phyloP scores from a whole-genome alignment of 2,797 vertebrate genomes.

The Bradypodion ventrale region DNA sequence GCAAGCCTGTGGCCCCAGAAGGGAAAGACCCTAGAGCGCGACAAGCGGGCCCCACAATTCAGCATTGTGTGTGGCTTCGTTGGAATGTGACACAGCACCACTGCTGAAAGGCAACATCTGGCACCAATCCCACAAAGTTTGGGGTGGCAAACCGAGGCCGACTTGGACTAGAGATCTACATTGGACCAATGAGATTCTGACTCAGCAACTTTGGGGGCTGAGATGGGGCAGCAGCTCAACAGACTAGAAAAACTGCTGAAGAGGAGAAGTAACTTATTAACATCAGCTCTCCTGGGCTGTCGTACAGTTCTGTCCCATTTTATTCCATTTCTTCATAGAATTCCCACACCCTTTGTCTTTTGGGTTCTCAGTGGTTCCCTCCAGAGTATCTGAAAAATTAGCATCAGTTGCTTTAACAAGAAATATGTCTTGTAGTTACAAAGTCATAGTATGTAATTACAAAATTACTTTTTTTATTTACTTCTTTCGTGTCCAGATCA shows the following conservation, averaged over 20 bases:
- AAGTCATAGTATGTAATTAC: too few relatives aligned
- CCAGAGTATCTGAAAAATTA: too few relatives aligned
- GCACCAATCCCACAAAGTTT: not conserved
- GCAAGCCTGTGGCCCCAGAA: not conserved
- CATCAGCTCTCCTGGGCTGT: not conserved
- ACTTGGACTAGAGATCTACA: not conserved
- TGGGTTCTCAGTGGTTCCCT: not conserved
- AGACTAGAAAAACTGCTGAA: slow-evolving; percentile 14
- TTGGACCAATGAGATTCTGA: not conserved
- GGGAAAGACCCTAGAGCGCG: not conserved
- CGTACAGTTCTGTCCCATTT: not conserved
- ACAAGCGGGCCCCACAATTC: not conserved
- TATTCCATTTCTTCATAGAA: not conserved
- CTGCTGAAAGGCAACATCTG: not conserved
- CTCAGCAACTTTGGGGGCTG: slow-evolving; percentile 1
- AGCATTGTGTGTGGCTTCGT: not conserved
- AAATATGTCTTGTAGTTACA: too few relatives aligned
- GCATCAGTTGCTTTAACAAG: too few relatives aligned
- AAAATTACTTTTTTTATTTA: too few relatives aligned
- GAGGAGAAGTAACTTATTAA: slow-evolving; percentile 32
- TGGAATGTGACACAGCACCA: not conserved
- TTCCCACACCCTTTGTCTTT: too few relatives aligned
- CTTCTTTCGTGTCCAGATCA: too few relatives aligned
- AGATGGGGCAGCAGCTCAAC: not conserved
- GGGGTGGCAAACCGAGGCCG: not conserved